A percentile compares a stretch with the other conserved stretches of the same genome.
These are phyloP conservation scores for Cabera pusaria DNA, from an alignment of 2,888 invertebrate genomes.

Conservation along the genomic window DNA sequence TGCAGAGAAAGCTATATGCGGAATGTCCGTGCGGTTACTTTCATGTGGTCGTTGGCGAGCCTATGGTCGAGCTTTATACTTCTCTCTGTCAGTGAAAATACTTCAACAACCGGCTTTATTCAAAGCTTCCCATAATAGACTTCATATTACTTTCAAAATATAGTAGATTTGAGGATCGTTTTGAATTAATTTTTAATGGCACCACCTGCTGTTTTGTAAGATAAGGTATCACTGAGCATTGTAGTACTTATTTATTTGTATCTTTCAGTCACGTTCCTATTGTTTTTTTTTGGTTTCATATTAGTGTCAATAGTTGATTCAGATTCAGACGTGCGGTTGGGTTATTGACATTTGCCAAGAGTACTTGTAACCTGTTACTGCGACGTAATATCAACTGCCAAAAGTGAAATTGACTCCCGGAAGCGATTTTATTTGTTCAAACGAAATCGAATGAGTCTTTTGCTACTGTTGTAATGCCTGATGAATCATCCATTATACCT, in stretches of 20 bases:
- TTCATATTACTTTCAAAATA: constrained; percentile 9
- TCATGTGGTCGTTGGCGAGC: constrained; percentile 52
- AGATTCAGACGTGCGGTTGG: constrained; percentile 7
- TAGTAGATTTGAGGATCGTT: not conserved
- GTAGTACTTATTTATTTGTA: not conserved
- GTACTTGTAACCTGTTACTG: constrained; percentile 13
- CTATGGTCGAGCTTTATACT: constrained; percentile 45
- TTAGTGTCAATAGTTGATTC: no score
- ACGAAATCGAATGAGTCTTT: constrained; percentile 21
- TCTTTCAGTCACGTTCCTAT: constrained; percentile 6
- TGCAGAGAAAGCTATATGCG: constrained; percentile 57
- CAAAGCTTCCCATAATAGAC: constrained; percentile 28
- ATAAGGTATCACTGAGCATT: no score
- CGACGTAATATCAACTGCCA: constrained; percentile 23
- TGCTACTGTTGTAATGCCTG: constrained; percentile 7
- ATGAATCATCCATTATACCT: constrained; percentile 6
- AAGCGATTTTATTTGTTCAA: constrained; percentile 26
- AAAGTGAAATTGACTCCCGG: constrained; percentile 31
- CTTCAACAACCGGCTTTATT: constrained; percentile 40
- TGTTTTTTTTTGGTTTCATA: constrained; percentile 6
- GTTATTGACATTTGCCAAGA: constrained; percentile 13
- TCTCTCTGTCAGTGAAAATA: constrained; percentile 38
- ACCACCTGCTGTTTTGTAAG: no score
- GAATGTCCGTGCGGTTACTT: constrained; percentile 54
- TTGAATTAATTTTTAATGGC: constrained; percentile 2